phyloP scores from a whole-genome alignment of 2,797 vertebrate species.

The Monodelphis domestica region DNA sequence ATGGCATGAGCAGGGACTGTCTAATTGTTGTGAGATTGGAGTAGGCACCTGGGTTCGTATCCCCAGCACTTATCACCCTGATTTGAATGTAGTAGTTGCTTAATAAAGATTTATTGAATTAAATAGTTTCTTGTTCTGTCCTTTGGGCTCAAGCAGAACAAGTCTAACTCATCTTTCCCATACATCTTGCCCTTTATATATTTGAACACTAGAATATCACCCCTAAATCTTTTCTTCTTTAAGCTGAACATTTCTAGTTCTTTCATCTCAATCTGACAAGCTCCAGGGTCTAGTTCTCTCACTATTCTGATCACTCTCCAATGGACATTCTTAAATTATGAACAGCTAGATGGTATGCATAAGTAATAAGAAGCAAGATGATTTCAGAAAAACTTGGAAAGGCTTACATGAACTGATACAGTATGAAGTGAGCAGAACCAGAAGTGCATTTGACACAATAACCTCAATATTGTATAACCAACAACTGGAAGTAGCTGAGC shows the following conservation, averaged over 20 bases:
- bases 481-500: too few species aligned
- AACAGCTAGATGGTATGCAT: too few species aligned
- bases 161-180: not conserved
- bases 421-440: too few species aligned
- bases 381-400: too few species aligned
- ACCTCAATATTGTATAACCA: too few species aligned
- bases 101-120: not conserved
- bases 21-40: not conserved
- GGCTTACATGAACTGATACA: too few species aligned
- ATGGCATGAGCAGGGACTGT: too few species aligned
- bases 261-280: not conserved
- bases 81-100: not conserved
- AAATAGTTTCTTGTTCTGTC: not conserved
- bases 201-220: not conserved
- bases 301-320: not conserved
- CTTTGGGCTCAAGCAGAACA: not conserved
- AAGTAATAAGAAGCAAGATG: too few species aligned
- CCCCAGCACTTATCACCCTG: not conserved
- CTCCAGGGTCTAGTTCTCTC: not conserved
- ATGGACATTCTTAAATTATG: too few species aligned
- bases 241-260: not conserved
- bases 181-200: not conserved
- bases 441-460: too few species aligned
- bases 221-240: not conserved
- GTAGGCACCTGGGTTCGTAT: not conserved